These are phyloP conservation scores for Stichopus horrens DNA, from an alignment of 53 echinoderm and acorn worm species.

Conservation along the genomic window DNA sequence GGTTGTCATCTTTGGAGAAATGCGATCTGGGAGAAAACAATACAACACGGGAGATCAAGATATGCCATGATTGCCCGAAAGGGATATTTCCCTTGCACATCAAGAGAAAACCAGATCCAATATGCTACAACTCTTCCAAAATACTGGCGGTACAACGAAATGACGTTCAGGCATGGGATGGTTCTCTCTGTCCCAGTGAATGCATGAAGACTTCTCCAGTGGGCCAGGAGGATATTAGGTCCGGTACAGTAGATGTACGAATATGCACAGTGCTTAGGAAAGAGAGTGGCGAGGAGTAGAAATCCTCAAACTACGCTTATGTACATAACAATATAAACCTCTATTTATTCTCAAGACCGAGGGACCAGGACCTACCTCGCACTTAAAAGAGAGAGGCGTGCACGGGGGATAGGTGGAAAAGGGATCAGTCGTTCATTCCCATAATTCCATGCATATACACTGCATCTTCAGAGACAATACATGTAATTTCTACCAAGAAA, in stretches of 20 bases:
- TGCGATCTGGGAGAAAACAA: neutral
- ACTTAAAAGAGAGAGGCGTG: too few species aligned
- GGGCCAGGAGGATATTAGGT: neutral
- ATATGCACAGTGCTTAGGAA: neutral
- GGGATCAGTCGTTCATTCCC: too few species aligned
- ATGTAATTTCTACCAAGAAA: too few species aligned
- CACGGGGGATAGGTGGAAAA: too few species aligned
- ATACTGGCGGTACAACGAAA: neutral
- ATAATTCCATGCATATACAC: too few species aligned
- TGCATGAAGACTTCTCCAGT: slow-evolving; percentile 10
- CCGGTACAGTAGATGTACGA: neutral
- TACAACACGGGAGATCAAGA: neutral
- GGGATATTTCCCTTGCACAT: neutral
- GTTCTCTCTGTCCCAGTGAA: neutral
- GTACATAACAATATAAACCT: too few species aligned
- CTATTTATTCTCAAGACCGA: too few species aligned
- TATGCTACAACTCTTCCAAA: neutral
- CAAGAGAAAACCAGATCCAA: neutral
- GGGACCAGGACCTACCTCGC: too few species aligned
- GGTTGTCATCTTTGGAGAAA: slow-evolving; percentile 6
- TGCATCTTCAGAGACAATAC: too few species aligned
- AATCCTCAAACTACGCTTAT: too few species aligned
- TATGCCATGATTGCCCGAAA: slow-evolving; percentile 23
- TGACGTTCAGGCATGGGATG: neutral
- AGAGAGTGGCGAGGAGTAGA: too few species aligned